Percentiles rank a stretch among this genome's conserved stretches.
phyloP scores from a whole-genome alignment of 2,888 invertebrate genomes.

The Chrysolina haemoptera region DNA sequence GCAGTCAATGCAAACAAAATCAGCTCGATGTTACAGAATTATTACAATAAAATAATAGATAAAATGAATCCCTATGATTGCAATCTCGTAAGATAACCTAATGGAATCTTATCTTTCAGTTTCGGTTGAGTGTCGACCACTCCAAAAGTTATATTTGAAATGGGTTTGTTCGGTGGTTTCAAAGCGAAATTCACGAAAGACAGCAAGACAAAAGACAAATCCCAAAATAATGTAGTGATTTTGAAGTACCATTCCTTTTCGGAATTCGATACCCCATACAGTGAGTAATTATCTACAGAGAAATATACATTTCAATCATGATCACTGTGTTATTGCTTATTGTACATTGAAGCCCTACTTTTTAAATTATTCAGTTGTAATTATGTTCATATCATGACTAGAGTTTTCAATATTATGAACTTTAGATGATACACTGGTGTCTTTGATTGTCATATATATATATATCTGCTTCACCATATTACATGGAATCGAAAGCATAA shows the following conservation, averaged over 20 bases:
- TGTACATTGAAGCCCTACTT: too few species aligned
- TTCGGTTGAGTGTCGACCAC: constrained; percentile 6
- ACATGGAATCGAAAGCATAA: too few species aligned
- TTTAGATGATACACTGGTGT: too few species aligned
- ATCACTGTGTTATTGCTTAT: too few species aligned
- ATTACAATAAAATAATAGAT: not conserved
- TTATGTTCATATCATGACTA: too few species aligned
- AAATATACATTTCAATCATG: not conserved
- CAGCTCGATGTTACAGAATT: not conserved
- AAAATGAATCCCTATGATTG: not conserved
- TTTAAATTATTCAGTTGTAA: too few species aligned
- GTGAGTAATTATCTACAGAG: constrained; percentile 27
- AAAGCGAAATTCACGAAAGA: constrained; percentile 58
- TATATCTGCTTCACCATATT: too few species aligned
- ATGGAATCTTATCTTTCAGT: not conserved
- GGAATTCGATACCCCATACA: constrained; percentile 53
- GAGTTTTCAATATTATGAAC: too few species aligned
- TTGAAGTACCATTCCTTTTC: constrained; percentile 54
- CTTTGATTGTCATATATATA: too few species aligned
- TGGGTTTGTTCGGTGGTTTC: constrained; percentile 60
- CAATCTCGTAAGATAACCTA: constrained; percentile 28
- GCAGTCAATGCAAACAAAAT: not conserved
- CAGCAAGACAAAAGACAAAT: constrained; percentile 43
- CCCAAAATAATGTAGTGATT: constrained; percentile 53
- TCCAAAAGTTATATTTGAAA: constrained; percentile 39